phyloP scores from a whole-genome alignment of 1,140 invertebrate species.

The Plectrocnemia conspersa region DNA sequence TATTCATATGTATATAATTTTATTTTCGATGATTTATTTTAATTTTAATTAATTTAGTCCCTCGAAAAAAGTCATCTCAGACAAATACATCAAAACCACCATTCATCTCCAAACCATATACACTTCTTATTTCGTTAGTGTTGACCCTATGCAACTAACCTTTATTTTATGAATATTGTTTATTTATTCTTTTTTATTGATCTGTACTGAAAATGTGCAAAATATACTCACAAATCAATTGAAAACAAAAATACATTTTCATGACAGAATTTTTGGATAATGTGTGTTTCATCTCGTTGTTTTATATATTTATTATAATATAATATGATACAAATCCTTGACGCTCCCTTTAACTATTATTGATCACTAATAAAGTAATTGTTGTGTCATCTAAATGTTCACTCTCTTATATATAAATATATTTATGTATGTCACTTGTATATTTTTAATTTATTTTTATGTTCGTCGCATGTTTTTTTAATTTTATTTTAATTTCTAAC shows the following conservation, averaged over 20 bases:
- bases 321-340: slow-evolving; percentile 1
- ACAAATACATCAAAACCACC: slow-evolving; percentile 8
- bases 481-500: slow-evolving; percentile 16
- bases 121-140: neutral
- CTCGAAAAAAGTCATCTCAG: neutral
- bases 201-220: slow-evolving; percentile 22
- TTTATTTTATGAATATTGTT: too few species aligned
- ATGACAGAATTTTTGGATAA: slow-evolving; percentile 14
- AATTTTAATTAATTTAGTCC: neutral
- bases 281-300: slow-evolving; percentile 17
- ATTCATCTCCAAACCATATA: slow-evolving; percentile 4
- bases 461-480: slow-evolving; percentile 26
- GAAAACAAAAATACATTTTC: slow-evolving; percentile 10
- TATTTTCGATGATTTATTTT: neutral
- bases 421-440: slow-evolving; percentile 28
- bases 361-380: slow-evolving; percentile 22
- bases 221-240: neutral
- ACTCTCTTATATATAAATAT: slow-evolving; percentile 29
- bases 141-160: slow-evolving; percentile 3
- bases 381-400: slow-evolving; percentile 34
- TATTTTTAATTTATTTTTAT: slow-evolving; percentile 23
- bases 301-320: slow-evolving; percentile 2
- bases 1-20: neutral
- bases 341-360: too few species aligned
- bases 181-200: too few species aligned